phyloP scores from a whole-genome alignment of 2,113 vertebrate species.

The Tringa solitaria region DNA sequence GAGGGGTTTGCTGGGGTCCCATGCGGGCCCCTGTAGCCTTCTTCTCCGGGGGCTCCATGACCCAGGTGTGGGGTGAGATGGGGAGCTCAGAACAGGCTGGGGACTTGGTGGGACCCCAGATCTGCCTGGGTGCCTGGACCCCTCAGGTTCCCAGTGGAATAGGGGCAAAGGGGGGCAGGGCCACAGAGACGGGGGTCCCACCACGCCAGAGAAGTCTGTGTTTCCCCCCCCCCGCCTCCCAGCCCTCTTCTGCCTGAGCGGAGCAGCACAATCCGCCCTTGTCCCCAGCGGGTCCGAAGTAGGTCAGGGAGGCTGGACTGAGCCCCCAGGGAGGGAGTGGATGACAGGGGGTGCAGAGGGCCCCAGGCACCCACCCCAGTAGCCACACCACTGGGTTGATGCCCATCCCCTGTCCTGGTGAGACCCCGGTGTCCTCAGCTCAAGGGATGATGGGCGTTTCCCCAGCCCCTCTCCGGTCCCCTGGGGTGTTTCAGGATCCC shows the following conservation, averaged over 20 bases:
- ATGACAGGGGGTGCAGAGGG: background rate
- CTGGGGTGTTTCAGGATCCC: background rate
- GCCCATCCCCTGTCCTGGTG: background rate
- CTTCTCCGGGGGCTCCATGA: background rate
- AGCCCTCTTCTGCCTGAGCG: constrained; percentile 37
- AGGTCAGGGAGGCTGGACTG: constrained; percentile 50
- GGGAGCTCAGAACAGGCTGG: background rate
- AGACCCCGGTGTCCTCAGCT: background rate
- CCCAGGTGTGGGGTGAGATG: background rate
- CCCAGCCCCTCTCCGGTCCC: background rate
- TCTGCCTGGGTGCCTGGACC: background rate
- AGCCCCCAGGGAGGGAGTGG: background rate
- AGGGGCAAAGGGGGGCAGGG: background rate
- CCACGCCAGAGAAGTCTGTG: background rate
- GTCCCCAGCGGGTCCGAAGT: background rate
- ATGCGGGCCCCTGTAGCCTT: background rate
- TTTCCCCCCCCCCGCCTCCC: background rate
- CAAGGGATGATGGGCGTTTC: background rate
- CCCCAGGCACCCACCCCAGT: background rate
- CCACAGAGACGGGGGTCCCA: fast-evolving
- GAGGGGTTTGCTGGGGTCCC: background rate
- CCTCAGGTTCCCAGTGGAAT: fast-evolving
- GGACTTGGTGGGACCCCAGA: background rate
- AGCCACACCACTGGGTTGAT: background rate
- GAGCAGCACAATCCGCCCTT: constrained; percentile 36